Conservation (phyloP, 53 echinoderm and acorn worm genomes). For the Astropecten irregularis region DNA sequence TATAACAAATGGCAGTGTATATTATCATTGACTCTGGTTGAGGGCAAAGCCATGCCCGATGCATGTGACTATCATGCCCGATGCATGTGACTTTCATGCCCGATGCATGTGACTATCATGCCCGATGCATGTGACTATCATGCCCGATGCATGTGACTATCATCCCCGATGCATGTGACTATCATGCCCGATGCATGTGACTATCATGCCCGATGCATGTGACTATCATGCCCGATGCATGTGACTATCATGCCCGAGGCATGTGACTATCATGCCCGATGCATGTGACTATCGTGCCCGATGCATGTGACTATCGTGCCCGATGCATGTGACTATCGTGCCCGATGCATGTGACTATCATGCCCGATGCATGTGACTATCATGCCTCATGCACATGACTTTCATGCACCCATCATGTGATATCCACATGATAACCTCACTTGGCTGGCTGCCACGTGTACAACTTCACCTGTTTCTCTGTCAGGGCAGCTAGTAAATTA, state of each 20-base stretch:
- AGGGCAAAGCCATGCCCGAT: too few species aligned
- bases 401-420: not conserved
- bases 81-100: too few species aligned
- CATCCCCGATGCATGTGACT: too few species aligned
- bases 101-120: too few species aligned
- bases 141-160: too few species aligned
- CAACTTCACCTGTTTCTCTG: conserved; percentile 90
- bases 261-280: not conserved
- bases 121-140: too few species aligned
- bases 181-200: too few species aligned
- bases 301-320: not conserved
- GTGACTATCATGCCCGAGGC: not conserved
- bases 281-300: not conserved
- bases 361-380: not conserved
- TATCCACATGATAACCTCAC: not conserved
- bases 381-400: not conserved
- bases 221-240: not conserved
- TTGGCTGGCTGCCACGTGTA: conserved; percentile 71
- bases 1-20: too few species aligned
- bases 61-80: too few species aligned
- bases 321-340: not conserved
- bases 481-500: conserved; percentile 74
- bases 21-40: too few species aligned
- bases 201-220: too few species aligned
- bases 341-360: not conserved